phyloP scores from a whole-genome alignment of 2,113 vertebrate species.

The Hylia prasina region DNA sequence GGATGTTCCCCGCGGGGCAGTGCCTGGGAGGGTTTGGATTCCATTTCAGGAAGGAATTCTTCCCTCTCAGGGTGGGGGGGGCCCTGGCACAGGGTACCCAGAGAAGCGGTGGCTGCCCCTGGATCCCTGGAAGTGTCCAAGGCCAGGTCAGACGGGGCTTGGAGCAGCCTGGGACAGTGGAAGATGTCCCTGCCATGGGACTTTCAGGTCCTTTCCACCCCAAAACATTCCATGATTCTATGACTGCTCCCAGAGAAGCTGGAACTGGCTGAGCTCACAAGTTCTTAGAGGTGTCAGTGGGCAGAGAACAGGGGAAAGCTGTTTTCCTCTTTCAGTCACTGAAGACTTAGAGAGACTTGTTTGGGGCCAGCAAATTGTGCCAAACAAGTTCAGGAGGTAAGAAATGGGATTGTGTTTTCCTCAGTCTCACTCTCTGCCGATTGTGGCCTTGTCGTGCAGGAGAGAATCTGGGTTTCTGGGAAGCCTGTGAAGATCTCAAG shows the following conservation, averaged over 20 bases:
- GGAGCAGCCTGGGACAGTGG: neutral
- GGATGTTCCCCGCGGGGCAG: accelerated
- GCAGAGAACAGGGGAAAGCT: neutral
- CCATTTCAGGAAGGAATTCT: neutral
- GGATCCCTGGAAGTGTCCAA: neutral
- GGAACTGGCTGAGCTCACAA: neutral
- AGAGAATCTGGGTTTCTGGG: constrained; percentile 98
- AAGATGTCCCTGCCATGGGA: neutral
- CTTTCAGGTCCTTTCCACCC: neutral
- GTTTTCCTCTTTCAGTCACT: neutral
- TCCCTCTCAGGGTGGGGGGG: accelerated
- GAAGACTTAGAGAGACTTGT: neutral
- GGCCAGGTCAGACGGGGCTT: accelerated
- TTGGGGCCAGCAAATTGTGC: no score
- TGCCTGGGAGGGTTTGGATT: accelerated
- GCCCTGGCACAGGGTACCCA: neutral
- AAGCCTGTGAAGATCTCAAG: constrained; percentile 94
- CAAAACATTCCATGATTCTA: neutral
- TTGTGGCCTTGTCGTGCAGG: constrained; percentile 62
- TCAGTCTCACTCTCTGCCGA: neutral
- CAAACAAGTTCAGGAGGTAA: neutral
- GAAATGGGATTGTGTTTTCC: neutral
- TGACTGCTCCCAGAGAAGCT: neutral
- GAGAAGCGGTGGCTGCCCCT: neutral
- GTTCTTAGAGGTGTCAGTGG: neutral